phyloP scores from a whole-genome alignment of 92 coral and sea anemone genomes.

The Phenganax marumi region DNA sequence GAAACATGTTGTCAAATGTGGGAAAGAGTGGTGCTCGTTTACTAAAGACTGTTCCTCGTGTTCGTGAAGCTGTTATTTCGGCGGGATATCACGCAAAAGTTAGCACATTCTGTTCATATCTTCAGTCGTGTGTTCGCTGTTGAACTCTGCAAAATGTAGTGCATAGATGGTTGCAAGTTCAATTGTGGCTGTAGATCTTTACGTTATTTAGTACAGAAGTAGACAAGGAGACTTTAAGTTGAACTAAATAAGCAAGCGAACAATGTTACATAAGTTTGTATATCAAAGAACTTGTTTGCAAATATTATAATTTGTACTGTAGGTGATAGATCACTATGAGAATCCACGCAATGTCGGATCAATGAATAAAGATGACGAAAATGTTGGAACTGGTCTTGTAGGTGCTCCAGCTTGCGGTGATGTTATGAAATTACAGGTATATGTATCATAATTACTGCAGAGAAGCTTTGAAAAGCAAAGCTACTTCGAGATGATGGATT shows the following conservation, averaged over 20 bases:
- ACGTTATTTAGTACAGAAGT: not conserved
- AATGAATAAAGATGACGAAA: conserved; percentile 75
- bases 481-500: not conserved
- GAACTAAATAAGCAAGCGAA: not conserved
- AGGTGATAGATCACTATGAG: conserved; percentile 99
- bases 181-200: not conserved
- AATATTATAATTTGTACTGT: not conserved
- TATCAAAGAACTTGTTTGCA: not conserved
- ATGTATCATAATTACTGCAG: not conserved
- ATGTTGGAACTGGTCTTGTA: conserved; percentile 95
- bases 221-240: no score
- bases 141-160: no score
- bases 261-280: not conserved
- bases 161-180: no score
- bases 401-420: conserved; percentile 99
- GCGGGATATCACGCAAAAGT: conserved; percentile 38
- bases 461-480: not conserved
- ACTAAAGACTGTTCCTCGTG: conserved; percentile 13
- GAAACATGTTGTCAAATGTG: conserved; percentile 23
- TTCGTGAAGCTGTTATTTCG: not conserved
- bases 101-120: not conserved
- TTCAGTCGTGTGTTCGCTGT: not conserved
- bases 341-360: conserved; percentile 98
- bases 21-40: conserved; percentile 31
- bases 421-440: conserved; percentile 97